These are phyloP conservation scores for Chaetura pelagica DNA, from an alignment of 2,113 vertebrate genomes.

Conservation along the genomic window DNA sequence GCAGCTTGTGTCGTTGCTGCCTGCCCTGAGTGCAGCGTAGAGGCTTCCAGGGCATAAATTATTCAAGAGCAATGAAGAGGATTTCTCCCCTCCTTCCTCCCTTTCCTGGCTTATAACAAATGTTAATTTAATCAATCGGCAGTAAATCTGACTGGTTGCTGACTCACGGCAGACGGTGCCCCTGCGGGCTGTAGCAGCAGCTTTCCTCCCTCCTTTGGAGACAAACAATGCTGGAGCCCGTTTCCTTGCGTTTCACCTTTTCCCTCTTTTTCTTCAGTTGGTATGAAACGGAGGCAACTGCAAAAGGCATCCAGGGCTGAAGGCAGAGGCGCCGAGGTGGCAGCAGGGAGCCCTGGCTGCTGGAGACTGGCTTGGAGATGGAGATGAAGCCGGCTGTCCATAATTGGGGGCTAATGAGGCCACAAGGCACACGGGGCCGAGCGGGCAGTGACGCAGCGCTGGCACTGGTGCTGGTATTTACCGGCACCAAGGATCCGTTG, in stretches of 20 bases:
- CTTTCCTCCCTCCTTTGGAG: conserved; percentile 81
- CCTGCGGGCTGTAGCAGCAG: conserved; percentile 77
- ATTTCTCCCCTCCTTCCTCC: conserved; percentile 67
- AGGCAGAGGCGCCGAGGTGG: background rate
- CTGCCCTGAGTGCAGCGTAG: conserved; percentile 27
- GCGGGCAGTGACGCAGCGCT: background rate
- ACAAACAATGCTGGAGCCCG: conserved; percentile 51
- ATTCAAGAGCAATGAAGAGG: conserved; percentile 78
- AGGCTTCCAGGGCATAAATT: conserved; percentile 80
- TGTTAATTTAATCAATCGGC: conserved; percentile 98
- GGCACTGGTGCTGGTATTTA: background rate
- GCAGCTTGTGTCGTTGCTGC: conserved; percentile 1
- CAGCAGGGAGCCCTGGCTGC: background rate
- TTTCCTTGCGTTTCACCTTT: conserved; percentile 54
- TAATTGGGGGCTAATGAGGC: background rate
- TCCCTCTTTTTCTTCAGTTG: background rate
- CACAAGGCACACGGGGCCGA: background rate
- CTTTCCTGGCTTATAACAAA: conserved; percentile 88
- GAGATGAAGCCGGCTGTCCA: background rate
- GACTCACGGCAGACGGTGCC: conserved; percentile 89
- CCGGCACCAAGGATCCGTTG: background rate
- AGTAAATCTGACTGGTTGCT: conserved; percentile 92
- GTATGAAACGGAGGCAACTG: background rate
- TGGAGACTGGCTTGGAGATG: background rate
- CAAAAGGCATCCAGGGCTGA: background rate